phyloP scores from a whole-genome alignment of 1,140 invertebrate species.

The Ceratina australensis region DNA sequence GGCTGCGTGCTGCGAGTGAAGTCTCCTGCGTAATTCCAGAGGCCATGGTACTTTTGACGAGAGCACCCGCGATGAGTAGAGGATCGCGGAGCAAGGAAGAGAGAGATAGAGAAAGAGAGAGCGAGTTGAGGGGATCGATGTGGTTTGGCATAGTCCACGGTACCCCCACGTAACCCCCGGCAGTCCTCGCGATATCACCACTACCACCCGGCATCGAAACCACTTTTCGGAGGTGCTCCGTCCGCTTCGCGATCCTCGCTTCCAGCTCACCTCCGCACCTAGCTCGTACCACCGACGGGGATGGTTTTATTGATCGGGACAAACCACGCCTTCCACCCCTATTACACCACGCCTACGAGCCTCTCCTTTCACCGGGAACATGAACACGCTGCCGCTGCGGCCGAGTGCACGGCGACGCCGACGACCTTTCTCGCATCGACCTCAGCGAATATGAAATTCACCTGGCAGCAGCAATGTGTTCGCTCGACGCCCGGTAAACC shows the following conservation, averaged over 20 bases:
- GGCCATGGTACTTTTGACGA: constrained; percentile 53
- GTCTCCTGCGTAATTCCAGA: constrained; percentile 69
- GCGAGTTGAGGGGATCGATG: constrained; percentile 69
- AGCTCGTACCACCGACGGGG: constrained; percentile 42
- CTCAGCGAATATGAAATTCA: constrained; percentile 54
- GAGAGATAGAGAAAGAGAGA: constrained; percentile 18
- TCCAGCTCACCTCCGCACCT: constrained; percentile 12
- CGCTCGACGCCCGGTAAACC: constrained; percentile 24
- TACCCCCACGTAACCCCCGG: constrained; percentile 40
- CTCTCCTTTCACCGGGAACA: constrained; percentile 28
- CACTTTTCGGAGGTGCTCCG: constrained; percentile 67
- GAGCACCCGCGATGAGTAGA: constrained; percentile 56
- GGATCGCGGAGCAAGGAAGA: constrained; percentile 45
- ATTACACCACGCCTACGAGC: constrained; percentile 70
- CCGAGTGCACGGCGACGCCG: constrained; percentile 35
- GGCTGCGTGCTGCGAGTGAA: constrained; percentile 67
- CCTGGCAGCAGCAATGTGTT: constrained; percentile 52
- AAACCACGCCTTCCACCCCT: constrained; percentile 73
- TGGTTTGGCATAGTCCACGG: constrained; percentile 66
- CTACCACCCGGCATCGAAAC: constrained; percentile 13
- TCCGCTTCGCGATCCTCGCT: constrained; percentile 36
- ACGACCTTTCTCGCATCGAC: constrained; percentile 56
- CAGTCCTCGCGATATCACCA: neutral
- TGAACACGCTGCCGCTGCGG: constrained; percentile 43
- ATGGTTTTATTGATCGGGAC: constrained; percentile 75